Evolutionary conservation across 2,888 invertebrate genomes (phyloP), one percentile per base, ranked within the genome.

Genomic region (Caenorhabditis sp.): DNA sequence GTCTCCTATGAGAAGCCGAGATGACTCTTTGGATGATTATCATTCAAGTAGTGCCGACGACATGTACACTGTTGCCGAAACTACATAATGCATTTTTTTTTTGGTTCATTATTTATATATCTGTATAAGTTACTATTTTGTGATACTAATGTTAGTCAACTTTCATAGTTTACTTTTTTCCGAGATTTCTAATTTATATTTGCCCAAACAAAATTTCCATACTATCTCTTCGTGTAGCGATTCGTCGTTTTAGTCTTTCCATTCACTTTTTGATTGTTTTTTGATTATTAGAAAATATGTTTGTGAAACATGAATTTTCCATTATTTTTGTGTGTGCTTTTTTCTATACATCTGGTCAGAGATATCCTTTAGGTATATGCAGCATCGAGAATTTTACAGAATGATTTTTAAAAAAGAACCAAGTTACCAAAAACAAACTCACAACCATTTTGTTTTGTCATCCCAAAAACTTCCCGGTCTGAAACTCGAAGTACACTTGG

Each of bases 41-140:
- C 83, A 83, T 61, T 80, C 78, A 10, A 70, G 69, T 49, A 67
- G 78, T 49, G 82, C 81, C 20, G 84, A 83, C 61, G 83, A 81
- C 54, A 66, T 77, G 68, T 80, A 64, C 59, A 73, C 76, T 2
- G 75, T 66, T 12, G 71, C 78, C 25, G 77, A 75, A 52, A 10
- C 52, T 7, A 17, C 43, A 7, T 49, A 23, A 59, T 14, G 5
- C 21, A 21, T 52, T 50, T 27, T 61, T 27, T 61, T 10, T 10
- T 43, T 36, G 36, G 5, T 5, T 8, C 10, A 36, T 10, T 36
- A 8, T 43, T 43, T 43, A 12, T 17, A 17, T 43, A 43, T 43
- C 31, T 31, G 31, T 31, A 31, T 10, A 31, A 31, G 31, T 31
- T 31, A 7, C 10, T 4, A 31, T 31, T 31, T 7, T 31, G 31